These are phyloP conservation scores for Pelochelys cantorii DNA, from an alignment of 2,797 vertebrate genomes.

Conservation along the genomic window DNA sequence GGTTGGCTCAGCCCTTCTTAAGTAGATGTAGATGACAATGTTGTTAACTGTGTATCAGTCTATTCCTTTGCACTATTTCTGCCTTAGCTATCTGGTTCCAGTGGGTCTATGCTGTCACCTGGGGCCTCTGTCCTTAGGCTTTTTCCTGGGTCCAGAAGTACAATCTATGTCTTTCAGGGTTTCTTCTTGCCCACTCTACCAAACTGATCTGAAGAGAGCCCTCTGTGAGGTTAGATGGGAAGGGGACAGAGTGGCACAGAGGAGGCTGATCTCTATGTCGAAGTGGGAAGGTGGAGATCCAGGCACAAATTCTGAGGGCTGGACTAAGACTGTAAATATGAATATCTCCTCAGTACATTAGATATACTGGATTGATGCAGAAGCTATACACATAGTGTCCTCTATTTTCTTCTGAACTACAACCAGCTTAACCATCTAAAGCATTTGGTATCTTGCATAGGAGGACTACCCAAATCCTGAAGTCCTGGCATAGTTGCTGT, in stretches of 20 bases:
- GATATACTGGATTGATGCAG: too few relatives aligned
- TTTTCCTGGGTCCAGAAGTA: background rate
- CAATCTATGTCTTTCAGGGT: too few relatives aligned
- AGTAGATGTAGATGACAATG: background rate
- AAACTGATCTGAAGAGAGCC: background rate
- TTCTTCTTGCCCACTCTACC: background rate
- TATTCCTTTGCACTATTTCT: background rate
- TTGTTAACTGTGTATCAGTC: background rate
- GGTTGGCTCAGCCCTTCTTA: background rate
- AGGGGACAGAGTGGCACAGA: background rate
- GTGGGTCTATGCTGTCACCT: background rate
- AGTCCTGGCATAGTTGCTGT: too few relatives aligned
- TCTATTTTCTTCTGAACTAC: too few relatives aligned
- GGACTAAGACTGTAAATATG: background rate
- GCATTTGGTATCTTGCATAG: too few relatives aligned
- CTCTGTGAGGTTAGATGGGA: background rate
- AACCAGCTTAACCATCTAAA: too few relatives aligned
- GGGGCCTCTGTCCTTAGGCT: background rate
- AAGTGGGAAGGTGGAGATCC: background rate
- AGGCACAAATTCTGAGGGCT: background rate
- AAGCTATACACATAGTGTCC: too few relatives aligned
- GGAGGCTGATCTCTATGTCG: background rate
- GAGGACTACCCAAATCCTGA: too few relatives aligned
- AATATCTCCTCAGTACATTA: too few relatives aligned
- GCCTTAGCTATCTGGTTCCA: background rate